Percentiles rank a stretch among this genome's conserved stretches.
Conservation (phyloP, 2,797 vertebrate genomes). For the Esox lucius region DNA sequence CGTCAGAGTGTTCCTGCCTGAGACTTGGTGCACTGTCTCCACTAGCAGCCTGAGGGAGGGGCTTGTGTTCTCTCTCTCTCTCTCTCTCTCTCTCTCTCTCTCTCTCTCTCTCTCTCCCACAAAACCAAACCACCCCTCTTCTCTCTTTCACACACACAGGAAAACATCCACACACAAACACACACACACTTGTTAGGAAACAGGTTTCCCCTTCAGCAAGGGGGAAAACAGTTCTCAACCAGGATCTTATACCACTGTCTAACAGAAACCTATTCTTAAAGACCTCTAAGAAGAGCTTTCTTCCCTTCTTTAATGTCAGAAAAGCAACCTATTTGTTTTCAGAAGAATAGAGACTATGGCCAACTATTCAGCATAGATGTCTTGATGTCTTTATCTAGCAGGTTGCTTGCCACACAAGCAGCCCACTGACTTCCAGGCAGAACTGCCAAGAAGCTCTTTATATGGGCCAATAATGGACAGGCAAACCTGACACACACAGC, state of each 20-base stretch:
- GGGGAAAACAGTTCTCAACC: slow-evolving; percentile 30
- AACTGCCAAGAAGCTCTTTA: too few relatives aligned
- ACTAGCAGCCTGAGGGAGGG: slow-evolving; percentile 52
- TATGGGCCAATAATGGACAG: slow-evolving; percentile 36
- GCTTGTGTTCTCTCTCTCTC: slow-evolving; percentile 7
- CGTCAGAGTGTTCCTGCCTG: slow-evolving; percentile 45
- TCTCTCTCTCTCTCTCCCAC: too few relatives aligned
- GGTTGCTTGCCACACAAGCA: slow-evolving; percentile 45
- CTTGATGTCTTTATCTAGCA: slow-evolving; percentile 21
- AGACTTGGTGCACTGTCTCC: slow-evolving; percentile 43
- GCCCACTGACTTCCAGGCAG: slow-evolving; percentile 50
- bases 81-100: slow-evolving; percentile 20
- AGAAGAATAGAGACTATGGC: slow-evolving; percentile 32
- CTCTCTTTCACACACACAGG: too few relatives aligned
- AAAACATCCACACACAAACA: slow-evolving; percentile 22
- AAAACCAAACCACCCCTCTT: too few relatives aligned
- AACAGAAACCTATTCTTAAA: slow-evolving; percentile 27
- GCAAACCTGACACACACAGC: slow-evolving; percentile 29
- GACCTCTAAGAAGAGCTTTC: neutral
- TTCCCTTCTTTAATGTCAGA: slow-evolving; percentile 8
- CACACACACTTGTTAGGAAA: slow-evolving; percentile 3
- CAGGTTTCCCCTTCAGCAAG: slow-evolving; percentile 23
- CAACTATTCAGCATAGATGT: slow-evolving; percentile 34
- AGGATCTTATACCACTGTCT: slow-evolving; percentile 18
- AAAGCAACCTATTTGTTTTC: slow-evolving; percentile 20